Evolutionary conservation across 2,113 vertebrate genomes (phyloP), one percentile per base, ranked within the genome.

Genomic region (Callospermophilus lateralis): DNA sequence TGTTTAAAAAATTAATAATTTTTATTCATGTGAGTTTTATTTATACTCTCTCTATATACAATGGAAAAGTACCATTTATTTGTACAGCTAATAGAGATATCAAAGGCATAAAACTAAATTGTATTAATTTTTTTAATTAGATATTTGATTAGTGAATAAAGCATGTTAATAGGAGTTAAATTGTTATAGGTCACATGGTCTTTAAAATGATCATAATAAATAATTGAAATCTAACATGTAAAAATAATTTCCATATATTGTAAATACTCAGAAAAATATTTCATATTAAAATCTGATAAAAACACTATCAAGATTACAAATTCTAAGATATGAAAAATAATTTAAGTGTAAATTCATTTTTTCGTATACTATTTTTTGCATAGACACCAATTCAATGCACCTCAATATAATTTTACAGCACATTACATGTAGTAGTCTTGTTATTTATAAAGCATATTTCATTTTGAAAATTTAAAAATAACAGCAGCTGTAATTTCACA

Each of bases 111-210:
- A 68, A 81, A n/a, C 34, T 51, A 73, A 72, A 77, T 83, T 77
- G 0, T 58, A 76, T 53, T 84, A 53, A 89, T 78, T 48, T 65
- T 58, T 65, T n/a, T n/a, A 55, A 42, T 8, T 45, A 61, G 0
- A 3, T 39, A 3, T 70, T 65, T 90, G 79, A 74, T 85, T 77
- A 85, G 88, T 45, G 12, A 81, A 94, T 84, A 81, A 63, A 91
- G 0, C 1, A 87, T 58, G 0, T 2, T 92, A 79, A 58, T 28
- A 67, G 4, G 4, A 9, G 4, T 12, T 85, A 67, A 61, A 63
- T 39, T n/a, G 7, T 83, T 93, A 45, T 1, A 39, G 3, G 30
- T 65, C 26, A 96, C 10, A n/a, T 70, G 2, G 51, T 32, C 80
- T 51, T 55, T 70, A 6, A 88, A 28, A 72, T 77, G 15, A 89